phyloP scores from a whole-genome alignment of 2,797 vertebrate species.

The Lateolabrax maculatus region DNA sequence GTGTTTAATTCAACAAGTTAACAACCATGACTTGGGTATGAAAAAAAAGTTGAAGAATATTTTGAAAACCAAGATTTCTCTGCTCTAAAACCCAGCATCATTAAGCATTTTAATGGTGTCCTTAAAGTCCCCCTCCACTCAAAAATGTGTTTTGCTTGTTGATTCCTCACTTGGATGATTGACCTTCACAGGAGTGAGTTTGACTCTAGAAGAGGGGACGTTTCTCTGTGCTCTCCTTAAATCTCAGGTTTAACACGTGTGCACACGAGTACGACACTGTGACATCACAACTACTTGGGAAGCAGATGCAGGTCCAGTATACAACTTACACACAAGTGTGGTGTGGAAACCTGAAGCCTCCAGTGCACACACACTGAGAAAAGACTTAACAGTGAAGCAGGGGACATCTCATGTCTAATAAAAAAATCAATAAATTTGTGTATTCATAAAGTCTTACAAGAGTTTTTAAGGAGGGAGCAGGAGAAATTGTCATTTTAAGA shows the following conservation, averaged over 20 bases:
- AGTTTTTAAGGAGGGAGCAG: not conserved
- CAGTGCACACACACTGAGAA: not conserved
- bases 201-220: no score
- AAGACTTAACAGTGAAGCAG: not conserved
- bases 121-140: not conserved
- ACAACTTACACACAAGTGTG: not conserved
- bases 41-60: not conserved
- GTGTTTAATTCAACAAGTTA: not conserved
- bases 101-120: not conserved
- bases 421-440: not conserved
- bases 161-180: constrained; percentile 8
- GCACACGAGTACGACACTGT: not conserved
- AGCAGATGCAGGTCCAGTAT: not conserved
- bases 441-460: not conserved
- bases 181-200: not conserved
- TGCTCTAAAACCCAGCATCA: not conserved
- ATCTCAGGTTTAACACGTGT: not conserved
- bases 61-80: not conserved
- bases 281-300: not conserved
- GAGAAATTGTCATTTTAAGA: not conserved
- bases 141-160: not conserved
- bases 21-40: not conserved
- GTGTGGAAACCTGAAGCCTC: not conserved
- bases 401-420: not conserved
- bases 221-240: not conserved